These are phyloP conservation scores for Bugula neritina DNA, from an alignment of 2,888 invertebrate genomes.

Conservation along the genomic window DNA sequence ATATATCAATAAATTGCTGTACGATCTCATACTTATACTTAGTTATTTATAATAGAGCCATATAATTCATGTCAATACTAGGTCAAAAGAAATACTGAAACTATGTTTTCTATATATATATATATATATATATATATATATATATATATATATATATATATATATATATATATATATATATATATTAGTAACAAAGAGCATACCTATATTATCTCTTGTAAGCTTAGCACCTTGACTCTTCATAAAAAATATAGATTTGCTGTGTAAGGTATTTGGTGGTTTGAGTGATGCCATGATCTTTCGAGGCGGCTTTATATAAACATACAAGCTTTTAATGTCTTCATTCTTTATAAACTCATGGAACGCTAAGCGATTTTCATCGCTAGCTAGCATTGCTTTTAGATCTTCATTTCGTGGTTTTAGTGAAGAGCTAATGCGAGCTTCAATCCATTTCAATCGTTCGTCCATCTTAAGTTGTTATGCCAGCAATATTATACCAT, in stretches of 20 bases:
- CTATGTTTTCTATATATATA: too few relatives aligned
- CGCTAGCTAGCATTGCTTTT: constrained; percentile 47
- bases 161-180: too few relatives aligned
- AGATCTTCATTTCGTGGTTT: constrained; percentile 50
- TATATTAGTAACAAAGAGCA: too few relatives aligned
- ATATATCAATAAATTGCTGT: too few relatives aligned
- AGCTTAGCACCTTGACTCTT: constrained; percentile 51
- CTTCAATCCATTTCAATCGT: constrained; percentile 49
- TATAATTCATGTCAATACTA: too few relatives aligned
- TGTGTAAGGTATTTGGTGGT: constrained; percentile 45
- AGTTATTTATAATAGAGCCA: too few relatives aligned
- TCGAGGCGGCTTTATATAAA: constrained; percentile 39
- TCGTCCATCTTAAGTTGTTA: constrained; percentile 38
- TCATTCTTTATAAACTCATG: constrained; percentile 53
- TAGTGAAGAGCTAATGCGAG: constrained; percentile 48
- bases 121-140: too few relatives aligned
- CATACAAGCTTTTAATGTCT: constrained; percentile 48
- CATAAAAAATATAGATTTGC: constrained; percentile 50
- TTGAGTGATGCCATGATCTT: constrained; percentile 45
- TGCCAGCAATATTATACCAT: too few relatives aligned
- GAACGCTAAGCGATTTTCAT: constrained; percentile 51
- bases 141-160: too few relatives aligned
- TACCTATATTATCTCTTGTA: constrained; percentile 51
- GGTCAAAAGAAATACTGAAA: too few relatives aligned
- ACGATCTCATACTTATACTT: too few relatives aligned